These are phyloP conservation scores for Actinostola sp. DNA, from an alignment of 92 coral and sea anemone species.

Conservation along the genomic window DNA sequence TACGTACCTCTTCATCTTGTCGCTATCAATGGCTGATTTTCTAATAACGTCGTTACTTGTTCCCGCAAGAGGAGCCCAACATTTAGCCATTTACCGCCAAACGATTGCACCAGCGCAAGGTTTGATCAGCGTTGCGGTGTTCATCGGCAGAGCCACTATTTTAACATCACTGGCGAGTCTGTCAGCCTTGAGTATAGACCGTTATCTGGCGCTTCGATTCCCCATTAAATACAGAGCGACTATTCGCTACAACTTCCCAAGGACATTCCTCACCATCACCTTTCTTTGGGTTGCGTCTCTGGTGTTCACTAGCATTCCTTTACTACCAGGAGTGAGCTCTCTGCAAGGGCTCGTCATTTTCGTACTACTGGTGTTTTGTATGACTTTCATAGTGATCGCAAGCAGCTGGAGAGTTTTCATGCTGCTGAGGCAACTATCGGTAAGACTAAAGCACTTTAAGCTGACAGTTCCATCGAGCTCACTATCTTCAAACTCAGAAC, in stretches of 20 bases:
- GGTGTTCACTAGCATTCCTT: conserved; percentile 43
- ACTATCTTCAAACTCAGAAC: not conserved
- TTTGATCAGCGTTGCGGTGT: conserved; percentile 37
- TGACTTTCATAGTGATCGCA: conserved; percentile 47
- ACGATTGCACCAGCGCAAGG: conserved; percentile 10
- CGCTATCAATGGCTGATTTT: conserved; percentile 50
- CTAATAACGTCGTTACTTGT: conserved; percentile 52
- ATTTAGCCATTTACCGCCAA: conserved; percentile 26
- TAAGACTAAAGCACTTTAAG: conserved; percentile 19
- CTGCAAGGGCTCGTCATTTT: conserved; percentile 48
- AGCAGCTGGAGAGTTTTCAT: conserved; percentile 38
- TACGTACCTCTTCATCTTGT: conserved; percentile 51
- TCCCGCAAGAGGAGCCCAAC: conserved; percentile 62
- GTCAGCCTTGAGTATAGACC: conserved; percentile 49
- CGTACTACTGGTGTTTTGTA: conserved; percentile 41
- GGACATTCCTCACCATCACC: conserved; percentile 16
- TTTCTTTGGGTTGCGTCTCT: conserved; percentile 39
- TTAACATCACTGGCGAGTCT: conserved; percentile 46
- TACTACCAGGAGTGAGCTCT: conserved; percentile 42
- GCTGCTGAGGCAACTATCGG: conserved; percentile 26
- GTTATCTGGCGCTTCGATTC: conserved; percentile 40
- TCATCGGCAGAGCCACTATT: conserved; percentile 61
- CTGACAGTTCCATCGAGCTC: not conserved
- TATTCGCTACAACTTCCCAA: conserved; percentile 25
- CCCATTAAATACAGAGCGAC: conserved; percentile 55